Evolutionary conservation across 2,888 invertebrate genomes (phyloP).

Genomic region (Dasypogon diadema): DNA sequence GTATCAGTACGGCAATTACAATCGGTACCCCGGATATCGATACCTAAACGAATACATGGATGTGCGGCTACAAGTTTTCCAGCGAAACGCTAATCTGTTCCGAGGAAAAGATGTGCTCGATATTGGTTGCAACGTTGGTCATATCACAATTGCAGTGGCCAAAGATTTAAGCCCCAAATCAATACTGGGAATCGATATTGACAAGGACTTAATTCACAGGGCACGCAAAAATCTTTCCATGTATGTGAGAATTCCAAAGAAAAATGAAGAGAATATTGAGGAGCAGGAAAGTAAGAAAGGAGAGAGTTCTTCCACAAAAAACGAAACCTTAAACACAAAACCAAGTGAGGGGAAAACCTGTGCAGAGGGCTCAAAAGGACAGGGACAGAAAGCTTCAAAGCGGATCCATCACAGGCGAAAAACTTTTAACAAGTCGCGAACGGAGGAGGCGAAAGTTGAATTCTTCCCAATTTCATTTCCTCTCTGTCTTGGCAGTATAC

Average conservation of each 20-base stretch:
- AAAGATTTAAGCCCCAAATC: conserved; percentile 86
- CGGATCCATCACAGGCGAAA: not conserved
- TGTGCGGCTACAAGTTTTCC: conserved; percentile 84
- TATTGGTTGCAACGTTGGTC: conserved; percentile 98
- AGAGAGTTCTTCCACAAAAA: conserved; percentile 52
- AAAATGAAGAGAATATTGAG: conserved; percentile 55
- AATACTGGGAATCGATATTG: conserved; percentile 95
- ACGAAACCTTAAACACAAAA: conserved; percentile 43
- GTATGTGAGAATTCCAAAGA: conserved; percentile 65
- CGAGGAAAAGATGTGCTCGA: conserved; percentile 92
- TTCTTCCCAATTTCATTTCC: conserved; percentile 91
- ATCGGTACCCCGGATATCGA: conserved; percentile 95
- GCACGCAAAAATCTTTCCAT: conserved; percentile 68
- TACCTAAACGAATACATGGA: conserved; percentile 86
- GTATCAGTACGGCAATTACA: conserved; percentile 97
- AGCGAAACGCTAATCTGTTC: conserved; percentile 84
- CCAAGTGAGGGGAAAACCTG: not conserved
- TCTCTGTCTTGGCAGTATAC: conserved; percentile 79
- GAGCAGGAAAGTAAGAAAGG: conserved; percentile 61
- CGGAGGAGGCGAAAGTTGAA: conserved; percentile 53
- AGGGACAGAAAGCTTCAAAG: not conserved
- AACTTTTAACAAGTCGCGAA: not conserved
- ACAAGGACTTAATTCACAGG: conserved; percentile 81
- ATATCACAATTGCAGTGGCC: conserved; percentile 91
- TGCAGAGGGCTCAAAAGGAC: not conserved